phyloP scores from a whole-genome alignment of 2,797 vertebrate genomes.

The Protonibea diacanthus region DNA sequence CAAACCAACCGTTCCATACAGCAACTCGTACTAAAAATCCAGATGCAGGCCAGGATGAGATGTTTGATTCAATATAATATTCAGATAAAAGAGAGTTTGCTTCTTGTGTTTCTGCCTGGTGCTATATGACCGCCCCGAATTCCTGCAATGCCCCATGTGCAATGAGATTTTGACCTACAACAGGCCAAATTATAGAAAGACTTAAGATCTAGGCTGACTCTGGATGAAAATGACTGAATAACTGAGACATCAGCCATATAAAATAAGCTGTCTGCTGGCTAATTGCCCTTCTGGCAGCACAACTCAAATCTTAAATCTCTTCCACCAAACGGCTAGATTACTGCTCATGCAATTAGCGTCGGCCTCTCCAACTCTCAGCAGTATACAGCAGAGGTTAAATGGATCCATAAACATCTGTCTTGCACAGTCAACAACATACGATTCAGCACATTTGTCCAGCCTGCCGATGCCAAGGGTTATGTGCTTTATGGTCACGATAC shows the following conservation, averaged over 20 bases:
- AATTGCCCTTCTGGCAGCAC: neutral
- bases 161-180: neutral
- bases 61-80: neutral
- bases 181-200: neutral
- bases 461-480: conserved; percentile 3
- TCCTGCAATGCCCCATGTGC: neutral
- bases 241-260: neutral
- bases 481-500: neutral
- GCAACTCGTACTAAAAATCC: neutral
- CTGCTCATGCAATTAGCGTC: conserved; percentile 4
- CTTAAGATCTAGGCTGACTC: neutral
- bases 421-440: conserved; percentile 24
- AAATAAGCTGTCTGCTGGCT: conserved; percentile 4
- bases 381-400: conserved; percentile 8
- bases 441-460: conserved; percentile 11
- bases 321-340: neutral
- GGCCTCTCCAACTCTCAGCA: conserved; percentile 1
- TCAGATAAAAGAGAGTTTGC: neutral
- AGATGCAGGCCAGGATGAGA: neutral
- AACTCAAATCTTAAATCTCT: neutral
- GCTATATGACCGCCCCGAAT: neutral
- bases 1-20: neutral
- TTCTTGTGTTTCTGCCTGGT: neutral
- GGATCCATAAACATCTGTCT: conserved; percentile 27
- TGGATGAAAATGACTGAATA: conserved; percentile 2